Evolutionary conservation across 1,140 invertebrate species (phyloP).

Genomic region (Drosophila ohnishii): DNA sequence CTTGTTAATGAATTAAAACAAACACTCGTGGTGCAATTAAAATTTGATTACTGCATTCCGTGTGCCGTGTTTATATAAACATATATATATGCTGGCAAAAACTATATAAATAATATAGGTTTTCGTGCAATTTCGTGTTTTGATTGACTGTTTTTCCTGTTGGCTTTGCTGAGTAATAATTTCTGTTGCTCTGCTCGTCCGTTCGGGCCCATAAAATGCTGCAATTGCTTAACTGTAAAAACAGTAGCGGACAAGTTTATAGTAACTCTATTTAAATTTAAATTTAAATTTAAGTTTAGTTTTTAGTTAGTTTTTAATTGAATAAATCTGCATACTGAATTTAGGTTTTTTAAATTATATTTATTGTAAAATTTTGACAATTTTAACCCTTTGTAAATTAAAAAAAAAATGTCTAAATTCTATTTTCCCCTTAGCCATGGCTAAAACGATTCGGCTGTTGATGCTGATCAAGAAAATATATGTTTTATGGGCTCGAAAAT

Average conservation of each 20-base stretch:
- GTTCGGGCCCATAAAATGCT: slow-evolving; percentile 28
- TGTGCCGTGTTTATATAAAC: not conserved
- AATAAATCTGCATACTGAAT: not conserved
- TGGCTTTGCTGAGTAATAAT: slow-evolving; percentile 16
- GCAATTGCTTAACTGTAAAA: slow-evolving; percentile 23
- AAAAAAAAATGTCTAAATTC: too few species aligned
- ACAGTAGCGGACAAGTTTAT: slow-evolving; percentile 2
- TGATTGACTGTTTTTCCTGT: slow-evolving; percentile 38
- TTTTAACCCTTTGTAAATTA: too few species aligned
- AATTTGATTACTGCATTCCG: slow-evolving; percentile 1
- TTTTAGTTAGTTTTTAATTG: too few species aligned
- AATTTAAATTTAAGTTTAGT: too few species aligned
- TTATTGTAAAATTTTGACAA: not conserved
- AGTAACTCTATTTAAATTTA: too few species aligned
- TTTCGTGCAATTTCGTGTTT: slow-evolving; percentile 18
- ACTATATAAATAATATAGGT: slow-evolving; percentile 26
- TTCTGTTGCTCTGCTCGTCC: not conserved
- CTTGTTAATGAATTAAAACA: slow-evolving; percentile 8
- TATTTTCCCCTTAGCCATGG: too few species aligned
- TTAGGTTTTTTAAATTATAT: not conserved
- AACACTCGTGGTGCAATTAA: slow-evolving; percentile 8
- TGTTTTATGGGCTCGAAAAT: too few species aligned
- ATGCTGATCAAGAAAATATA: too few species aligned
- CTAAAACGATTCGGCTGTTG: too few species aligned
- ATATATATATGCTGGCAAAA: not conserved